These are phyloP conservation scores for Typhlichthys eigenmanni DNA, from an alignment of 2,797 vertebrate genomes.

Conservation along the genomic window DNA sequence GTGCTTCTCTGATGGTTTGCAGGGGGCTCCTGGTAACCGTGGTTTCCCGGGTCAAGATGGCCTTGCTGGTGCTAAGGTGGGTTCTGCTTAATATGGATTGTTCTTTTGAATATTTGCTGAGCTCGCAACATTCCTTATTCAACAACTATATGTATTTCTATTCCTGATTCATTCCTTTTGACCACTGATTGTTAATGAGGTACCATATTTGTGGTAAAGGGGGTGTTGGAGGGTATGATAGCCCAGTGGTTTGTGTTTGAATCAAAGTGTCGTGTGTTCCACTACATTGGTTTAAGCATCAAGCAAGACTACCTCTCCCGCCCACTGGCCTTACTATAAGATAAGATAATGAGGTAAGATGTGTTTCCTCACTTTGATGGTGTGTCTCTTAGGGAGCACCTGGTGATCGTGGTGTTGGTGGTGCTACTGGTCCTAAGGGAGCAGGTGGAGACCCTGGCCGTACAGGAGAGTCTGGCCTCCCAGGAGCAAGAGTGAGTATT, in stretches of 20 bases:
- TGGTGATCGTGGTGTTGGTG: constrained; percentile 91
- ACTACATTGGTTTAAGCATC: too few relatives aligned
- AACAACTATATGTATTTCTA: neutral
- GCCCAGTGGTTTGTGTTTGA: too few relatives aligned
- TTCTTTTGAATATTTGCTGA: neutral
- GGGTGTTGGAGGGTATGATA: too few relatives aligned
- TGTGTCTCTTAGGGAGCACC: constrained; percentile 84
- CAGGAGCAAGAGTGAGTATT: constrained; percentile 90
- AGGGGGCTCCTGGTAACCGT: constrained; percentile 95
- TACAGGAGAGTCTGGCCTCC: constrained; percentile 92
- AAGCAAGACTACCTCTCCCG: too few relatives aligned
- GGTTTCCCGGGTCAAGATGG: constrained; percentile 98
- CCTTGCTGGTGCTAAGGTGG: constrained; percentile 93
- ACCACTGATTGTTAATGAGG: neutral
- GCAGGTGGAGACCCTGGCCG: constrained; percentile 89
- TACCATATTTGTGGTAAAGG: neutral
- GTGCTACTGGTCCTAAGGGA: constrained; percentile 89
- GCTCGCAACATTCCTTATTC: neutral
- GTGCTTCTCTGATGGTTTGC: constrained; percentile 37
- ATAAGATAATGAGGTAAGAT: too few relatives aligned
- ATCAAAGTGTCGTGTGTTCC: too few relatives aligned
- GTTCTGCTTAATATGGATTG: constrained; percentile 29
- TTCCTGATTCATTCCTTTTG: neutral
- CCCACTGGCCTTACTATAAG: too few relatives aligned
- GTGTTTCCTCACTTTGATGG: neutral